Evolutionary conservation across 2,797 vertebrate genomes (phyloP).

Genomic region (Chelon labrosus): DNA sequence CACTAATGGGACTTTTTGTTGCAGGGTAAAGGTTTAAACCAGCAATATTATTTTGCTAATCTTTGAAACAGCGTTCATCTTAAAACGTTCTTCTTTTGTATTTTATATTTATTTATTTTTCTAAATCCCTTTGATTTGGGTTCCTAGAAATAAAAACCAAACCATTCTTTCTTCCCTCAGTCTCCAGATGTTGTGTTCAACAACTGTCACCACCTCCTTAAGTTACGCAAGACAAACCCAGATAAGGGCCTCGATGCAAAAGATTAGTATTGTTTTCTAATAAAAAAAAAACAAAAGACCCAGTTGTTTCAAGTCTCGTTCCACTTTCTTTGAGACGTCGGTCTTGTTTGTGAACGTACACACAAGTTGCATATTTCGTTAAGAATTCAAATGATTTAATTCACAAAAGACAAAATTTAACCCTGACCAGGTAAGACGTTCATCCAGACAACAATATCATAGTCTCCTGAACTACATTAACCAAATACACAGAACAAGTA

Average conservation of each 20-base stretch:
- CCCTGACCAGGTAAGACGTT: too few relatives aligned
- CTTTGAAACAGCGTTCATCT: too few relatives aligned
- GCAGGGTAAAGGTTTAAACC: too few relatives aligned
- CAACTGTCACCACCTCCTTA: neutral
- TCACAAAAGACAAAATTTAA: too few relatives aligned
- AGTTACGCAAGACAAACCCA: slow-evolving; percentile 14
- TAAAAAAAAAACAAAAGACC: neutral
- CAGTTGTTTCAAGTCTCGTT: slow-evolving; percentile 23
- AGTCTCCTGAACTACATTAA: too few relatives aligned
- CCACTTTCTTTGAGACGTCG: slow-evolving; percentile 27
- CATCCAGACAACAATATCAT: neutral
- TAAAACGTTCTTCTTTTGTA: too few relatives aligned
- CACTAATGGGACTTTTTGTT: too few relatives aligned
- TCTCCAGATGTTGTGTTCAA: slow-evolving; percentile 36
- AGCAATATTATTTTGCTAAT: too few relatives aligned
- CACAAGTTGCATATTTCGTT: neutral
- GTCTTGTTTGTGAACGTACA: neutral
- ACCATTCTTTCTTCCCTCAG: neutral
- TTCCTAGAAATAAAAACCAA: neutral
- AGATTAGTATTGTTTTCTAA: slow-evolving; percentile 28
- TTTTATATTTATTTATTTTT: too few relatives aligned
- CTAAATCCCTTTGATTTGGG: too few relatives aligned
- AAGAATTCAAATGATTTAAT: neutral
- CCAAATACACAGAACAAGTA: neutral
- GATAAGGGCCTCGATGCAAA: neutral